These are phyloP conservation scores for Drosophila peninsularis DNA, from an alignment of 2,888 invertebrate species.

Conservation along the genomic window DNA sequence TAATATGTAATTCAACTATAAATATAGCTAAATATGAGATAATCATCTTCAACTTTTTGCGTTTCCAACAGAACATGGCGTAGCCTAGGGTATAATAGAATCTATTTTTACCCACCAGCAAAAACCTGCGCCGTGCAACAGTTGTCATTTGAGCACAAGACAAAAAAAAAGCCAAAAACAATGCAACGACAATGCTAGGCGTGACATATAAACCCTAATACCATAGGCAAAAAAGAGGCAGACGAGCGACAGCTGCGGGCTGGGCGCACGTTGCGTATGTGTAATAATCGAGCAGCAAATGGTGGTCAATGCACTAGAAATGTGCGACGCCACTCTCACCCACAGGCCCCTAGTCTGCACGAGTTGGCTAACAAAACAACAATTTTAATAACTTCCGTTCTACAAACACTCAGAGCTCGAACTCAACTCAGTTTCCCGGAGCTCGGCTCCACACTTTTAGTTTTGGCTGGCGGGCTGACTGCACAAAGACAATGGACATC, in stretches of 20 bases:
- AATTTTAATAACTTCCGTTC: conserved; percentile 79
- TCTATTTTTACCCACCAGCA: background rate
- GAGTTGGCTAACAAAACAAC: conserved; percentile 54
- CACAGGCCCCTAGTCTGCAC: conserved; percentile 7
- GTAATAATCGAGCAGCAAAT: conserved; percentile 51
- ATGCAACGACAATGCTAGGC: conserved; percentile 22
- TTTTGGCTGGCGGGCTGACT: conserved; percentile 29
- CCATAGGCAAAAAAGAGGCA: conserved; percentile 11
- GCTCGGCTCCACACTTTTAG: background rate
- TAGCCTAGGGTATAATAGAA: conserved; percentile 2
- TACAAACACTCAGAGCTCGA: conserved; percentile 68
- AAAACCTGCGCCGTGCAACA: conserved; percentile 56
- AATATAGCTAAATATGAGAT: background rate
- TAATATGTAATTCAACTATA: background rate
- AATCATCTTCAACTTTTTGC: background rate
- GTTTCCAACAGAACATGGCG: background rate
- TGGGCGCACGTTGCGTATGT: conserved; percentile 64
- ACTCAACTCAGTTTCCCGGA: conserved; percentile 24
- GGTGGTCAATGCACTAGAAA: conserved; percentile 61
- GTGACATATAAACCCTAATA: conserved; percentile 77
- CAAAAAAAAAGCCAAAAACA: conserved; percentile 12
- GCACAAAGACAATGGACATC: conserved; percentile 67
- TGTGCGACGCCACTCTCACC: background rate
- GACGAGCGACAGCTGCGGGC: conserved; percentile 10
- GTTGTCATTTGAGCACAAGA: conserved; percentile 52